Evolutionary conservation across 1,140 invertebrate species (phyloP), one percentile per base, ranked within the genome.

Genomic region (Cardiocondyla obscurior): DNA sequence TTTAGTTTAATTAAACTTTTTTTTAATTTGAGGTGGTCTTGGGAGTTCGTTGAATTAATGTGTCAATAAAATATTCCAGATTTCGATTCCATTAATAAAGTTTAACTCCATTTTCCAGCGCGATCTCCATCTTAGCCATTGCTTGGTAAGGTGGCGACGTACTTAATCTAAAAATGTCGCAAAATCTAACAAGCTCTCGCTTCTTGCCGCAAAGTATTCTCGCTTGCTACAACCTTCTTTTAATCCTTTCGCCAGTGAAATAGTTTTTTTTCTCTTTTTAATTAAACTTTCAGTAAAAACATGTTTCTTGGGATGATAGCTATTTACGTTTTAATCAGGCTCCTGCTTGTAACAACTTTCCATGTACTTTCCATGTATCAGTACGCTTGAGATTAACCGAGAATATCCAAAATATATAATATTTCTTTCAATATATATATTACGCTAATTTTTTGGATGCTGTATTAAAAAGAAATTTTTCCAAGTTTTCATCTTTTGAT

Each of bases 241-340:
- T 79, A 79, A 79, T 79, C 62, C 74, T 86, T 82, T 67, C 70
- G 49, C 42, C 7, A 55, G 51, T 51, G 28, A 58, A 72, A 70
- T 44, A 19, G 30, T 72, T 73, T 58, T 70, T n/a, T 49, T 81
- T 19, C 16, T 81, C 16, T 81, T 72, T 81, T 81, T 81, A 72
- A 72, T 81, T 73, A 81, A 81, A 73, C 77, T 81, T 81, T n/a
- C 19, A 39, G 53, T n/a, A 46, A 58, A 73, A 81, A 72, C 57
- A 79, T 79, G 74, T 79, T 79, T 79, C 74, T 67, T 67, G 62
- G 67, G 74, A 79, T 79, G 74, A 53, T 79, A 53, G 74, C 60
- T 79, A 79, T 79, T 79, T 67, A 79, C 74, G 62, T 79, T 79
- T 79, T 79, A 79, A 79, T 79, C 74, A 79, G 60, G 64, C 46